Evolutionary conservation across 2,113 vertebrate genomes (phyloP), one percentile per base, ranked within the genome.

Genomic region (Amphilophus citrinellus): DNA sequence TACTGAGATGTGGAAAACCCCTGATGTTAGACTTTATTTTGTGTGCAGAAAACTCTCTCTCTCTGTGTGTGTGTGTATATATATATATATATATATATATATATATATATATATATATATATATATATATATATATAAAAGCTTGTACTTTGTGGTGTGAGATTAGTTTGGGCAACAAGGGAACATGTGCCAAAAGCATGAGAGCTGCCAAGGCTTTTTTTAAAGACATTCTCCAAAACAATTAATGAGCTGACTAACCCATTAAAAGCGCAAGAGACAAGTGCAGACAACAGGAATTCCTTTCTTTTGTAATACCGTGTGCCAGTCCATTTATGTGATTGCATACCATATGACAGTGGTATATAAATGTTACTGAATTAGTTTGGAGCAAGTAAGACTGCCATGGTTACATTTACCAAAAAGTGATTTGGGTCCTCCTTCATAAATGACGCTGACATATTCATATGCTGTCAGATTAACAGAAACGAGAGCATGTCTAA

Each of bases 241-340:
- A 32, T 53, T n/a, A 73, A 53, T 32, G 17, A 71, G 66, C 44
- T 71, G 6, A 71, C 30, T 22, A 71, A 32, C 1, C 66, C 44
- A 32, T 32, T 20, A 53, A 27, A 73, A 73, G 24, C 27, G 32
- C 0, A 10, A 53, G 66, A 18, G 44, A 53, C 15, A 32, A 30
- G 10, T 32, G 27, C 66, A 73, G 24, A 71, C 47, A 71, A 50
- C 44, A 71, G 66, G 44, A 20, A 71, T 47, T 71, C 8, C 0
- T 50, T 30, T 20, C 42, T 20, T 11, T 32, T 32, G 44, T n/a
- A 53, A 73, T 73, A 53, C 11, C 32, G 2, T 73, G 44, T 32
- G 15, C 44, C 0, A 0, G 1, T 53, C 44, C 27, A 73, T 22
- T 71, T 68, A 50, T 30, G 42, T 68, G 65, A 24, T 39, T 0